phyloP scores from a whole-genome alignment of 1,140 invertebrate species.

The Spodoptera frugiperda region DNA sequence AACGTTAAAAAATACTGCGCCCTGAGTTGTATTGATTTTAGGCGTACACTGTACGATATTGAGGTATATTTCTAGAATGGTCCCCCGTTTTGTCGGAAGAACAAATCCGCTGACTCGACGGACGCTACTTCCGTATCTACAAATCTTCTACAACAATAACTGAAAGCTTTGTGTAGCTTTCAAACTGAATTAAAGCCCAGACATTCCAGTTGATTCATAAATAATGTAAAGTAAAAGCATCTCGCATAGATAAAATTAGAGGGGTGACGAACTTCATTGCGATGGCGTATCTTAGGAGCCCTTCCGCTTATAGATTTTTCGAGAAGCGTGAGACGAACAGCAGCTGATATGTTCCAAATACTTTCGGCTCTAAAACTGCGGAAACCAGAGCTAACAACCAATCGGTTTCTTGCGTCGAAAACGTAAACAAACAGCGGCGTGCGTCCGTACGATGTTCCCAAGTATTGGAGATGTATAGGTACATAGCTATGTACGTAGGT shows the following conservation, averaged over 20 bases:
- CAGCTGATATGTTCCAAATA: conserved; percentile 8
- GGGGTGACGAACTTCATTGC: not conserved
- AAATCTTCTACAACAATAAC: too few species aligned
- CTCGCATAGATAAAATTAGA: conserved; percentile 25
- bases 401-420: not conserved
- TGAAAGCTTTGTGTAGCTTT: too few species aligned
- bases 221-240: not conserved
- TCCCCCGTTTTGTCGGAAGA: too few species aligned
- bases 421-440: not conserved
- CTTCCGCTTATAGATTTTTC: conserved; percentile 24
- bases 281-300: conserved; percentile 17
- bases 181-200: not conserved
- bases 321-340: not conserved
- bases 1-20: conserved; percentile 29
- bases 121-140: too few species aligned
- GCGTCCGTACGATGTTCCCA: not conserved
- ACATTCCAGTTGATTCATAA: conserved; percentile 1
- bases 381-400: not conserved
- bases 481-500: not conserved
- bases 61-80: not conserved
- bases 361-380: not conserved
- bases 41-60: not conserved
- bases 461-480: conserved; percentile 17
- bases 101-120: too few species aligned
- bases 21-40: conserved; percentile 25